phyloP scores from a whole-genome alignment of 2,797 vertebrate genomes.

The Hypotaenidia philippensis region DNA sequence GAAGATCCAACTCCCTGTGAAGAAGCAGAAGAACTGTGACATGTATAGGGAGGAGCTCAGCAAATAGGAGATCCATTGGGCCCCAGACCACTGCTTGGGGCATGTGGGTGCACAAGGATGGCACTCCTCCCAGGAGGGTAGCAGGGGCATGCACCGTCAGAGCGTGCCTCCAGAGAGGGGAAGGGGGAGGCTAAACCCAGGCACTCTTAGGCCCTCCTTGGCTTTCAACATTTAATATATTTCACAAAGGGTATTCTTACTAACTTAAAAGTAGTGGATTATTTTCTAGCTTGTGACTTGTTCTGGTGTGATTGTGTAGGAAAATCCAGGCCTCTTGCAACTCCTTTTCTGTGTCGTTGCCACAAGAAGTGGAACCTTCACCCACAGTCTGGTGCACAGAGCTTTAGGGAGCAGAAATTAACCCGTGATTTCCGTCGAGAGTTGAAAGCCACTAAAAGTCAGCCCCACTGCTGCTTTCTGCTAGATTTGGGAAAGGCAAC shows the following conservation, averaged over 20 bases:
- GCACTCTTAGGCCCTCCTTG: neutral
- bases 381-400: neutral
- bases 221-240: neutral
- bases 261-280: neutral
- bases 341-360: neutral
- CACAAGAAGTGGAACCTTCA: neutral
- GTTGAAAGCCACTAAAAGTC: neutral
- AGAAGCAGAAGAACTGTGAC: neutral
- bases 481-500: neutral
- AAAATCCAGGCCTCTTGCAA: neutral
- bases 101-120: neutral
- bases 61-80: fast-evolving
- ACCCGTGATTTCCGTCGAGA: neutral
- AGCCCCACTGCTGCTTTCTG: neutral
- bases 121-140: neutral
- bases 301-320: fast-evolving
- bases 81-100: neutral
- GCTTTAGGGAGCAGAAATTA: neutral
- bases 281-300: neutral
- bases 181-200: neutral
- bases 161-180: neutral
- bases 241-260: neutral
- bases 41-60: neutral
- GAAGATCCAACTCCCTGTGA: neutral
- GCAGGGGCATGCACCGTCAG: no score